Conservation (phyloP, 2,797 vertebrate species). For the Zalophus californianus region DNA sequence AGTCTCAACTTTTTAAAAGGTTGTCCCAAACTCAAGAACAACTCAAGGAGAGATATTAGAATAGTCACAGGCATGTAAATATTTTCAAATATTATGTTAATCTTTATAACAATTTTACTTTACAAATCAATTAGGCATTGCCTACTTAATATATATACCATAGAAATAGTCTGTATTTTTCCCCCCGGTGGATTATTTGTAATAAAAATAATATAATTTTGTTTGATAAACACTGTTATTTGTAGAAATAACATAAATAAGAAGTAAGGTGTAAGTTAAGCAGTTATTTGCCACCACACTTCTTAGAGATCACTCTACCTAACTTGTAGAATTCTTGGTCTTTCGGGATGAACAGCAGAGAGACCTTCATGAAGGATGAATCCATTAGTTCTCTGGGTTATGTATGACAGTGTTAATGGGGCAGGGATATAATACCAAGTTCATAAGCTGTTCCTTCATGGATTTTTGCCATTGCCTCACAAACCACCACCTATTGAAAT, state of each 20-base stretch:
- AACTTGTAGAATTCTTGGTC: neutral
- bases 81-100: neutral
- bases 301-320: neutral
- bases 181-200: neutral
- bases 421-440: neutral
- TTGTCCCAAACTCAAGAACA: neutral
- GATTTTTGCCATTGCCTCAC: conserved; percentile 5
- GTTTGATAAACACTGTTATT: neutral
- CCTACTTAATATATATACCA: neutral
- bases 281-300: neutral
- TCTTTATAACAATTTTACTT: conserved; percentile 1
- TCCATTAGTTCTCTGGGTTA: neutral
- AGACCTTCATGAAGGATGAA: neutral
- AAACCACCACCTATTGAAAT: neutral
- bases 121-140: neutral
- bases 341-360: neutral
- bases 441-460: neutral
- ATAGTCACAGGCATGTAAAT: neutral
- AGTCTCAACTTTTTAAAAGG: neutral
- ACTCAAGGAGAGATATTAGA: neutral
- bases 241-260: neutral
- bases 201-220: conserved; percentile 12
- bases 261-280: neutral
- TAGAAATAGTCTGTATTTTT: neutral
- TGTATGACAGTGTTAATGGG: neutral